These are phyloP conservation scores for Silurus aristotelis DNA, from an alignment of 2,797 vertebrate species.

Conservation along the genomic window DNA sequence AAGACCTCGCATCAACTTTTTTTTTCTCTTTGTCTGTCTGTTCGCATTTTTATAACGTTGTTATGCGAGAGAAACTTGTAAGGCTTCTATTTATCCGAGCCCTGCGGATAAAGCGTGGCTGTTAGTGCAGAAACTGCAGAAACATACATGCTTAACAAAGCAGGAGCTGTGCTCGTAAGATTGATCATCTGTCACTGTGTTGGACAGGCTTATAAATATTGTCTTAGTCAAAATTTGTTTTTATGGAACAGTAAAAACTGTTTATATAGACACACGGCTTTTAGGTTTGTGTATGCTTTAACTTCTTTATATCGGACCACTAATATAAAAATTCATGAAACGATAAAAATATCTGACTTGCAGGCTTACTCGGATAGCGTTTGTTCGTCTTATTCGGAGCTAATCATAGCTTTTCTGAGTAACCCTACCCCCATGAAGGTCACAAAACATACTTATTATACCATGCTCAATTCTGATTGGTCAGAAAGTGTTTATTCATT, in stretches of 20 bases:
- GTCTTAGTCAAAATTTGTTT: conserved; percentile 21
- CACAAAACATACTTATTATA: background rate
- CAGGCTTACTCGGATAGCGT: background rate
- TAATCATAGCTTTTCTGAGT: background rate
- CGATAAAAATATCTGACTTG: background rate
- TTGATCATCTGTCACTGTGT: conserved; percentile 29
- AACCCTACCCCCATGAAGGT: background rate
- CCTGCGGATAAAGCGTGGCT: conserved; percentile 22
- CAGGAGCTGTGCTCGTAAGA: conserved; percentile 1
- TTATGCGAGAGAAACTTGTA: conserved; percentile 22
- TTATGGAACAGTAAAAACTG: background rate
- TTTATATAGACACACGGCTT: background rate
- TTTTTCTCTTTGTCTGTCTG: conserved; percentile 3
- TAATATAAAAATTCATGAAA: background rate
- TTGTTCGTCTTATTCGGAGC: background rate
- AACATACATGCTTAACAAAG: conserved; percentile 1
- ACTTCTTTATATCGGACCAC: background rate
- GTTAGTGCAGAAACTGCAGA: conserved; percentile 28
- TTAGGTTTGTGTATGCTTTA: background rate
- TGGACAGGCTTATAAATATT: conserved; percentile 23
- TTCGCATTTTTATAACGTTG: conserved; percentile 10
- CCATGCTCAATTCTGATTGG: background rate
- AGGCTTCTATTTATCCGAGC: conserved; percentile 24
- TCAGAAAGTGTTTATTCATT: background rate
- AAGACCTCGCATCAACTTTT: conserved; percentile 6